These are phyloP conservation scores for Cheilosia variabilis DNA, from an alignment of 2,888 invertebrate species.

Conservation along the genomic window DNA sequence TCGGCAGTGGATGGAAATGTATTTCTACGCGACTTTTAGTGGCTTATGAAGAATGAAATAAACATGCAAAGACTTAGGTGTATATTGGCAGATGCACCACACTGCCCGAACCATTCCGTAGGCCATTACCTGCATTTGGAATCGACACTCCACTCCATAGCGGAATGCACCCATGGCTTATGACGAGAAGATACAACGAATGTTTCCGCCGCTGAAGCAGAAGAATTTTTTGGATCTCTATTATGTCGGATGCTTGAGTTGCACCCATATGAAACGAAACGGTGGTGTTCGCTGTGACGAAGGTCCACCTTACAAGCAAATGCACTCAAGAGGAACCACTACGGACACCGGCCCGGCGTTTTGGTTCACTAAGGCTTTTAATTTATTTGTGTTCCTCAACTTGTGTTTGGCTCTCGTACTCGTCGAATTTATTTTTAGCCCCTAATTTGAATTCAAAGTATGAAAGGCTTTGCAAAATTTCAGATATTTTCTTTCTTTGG, in stretches of 20 bases:
- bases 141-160: conserved; percentile 64
- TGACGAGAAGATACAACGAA: conserved; percentile 72
- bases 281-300: conserved; percentile 76
- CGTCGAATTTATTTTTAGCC: conserved; percentile 70
- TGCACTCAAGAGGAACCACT: conserved; percentile 83
- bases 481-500: conserved; percentile 35
- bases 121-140: conserved; percentile 70
- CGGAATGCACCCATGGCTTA: conserved; percentile 73
- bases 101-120: conserved; percentile 46
- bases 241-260: conserved; percentile 75
- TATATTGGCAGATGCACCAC: conserved; percentile 65
- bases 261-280: conserved; percentile 76
- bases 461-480: conserved; percentile 71
- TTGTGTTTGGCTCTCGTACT: conserved; percentile 60
- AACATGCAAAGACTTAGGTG: conserved; percentile 61
- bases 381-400: conserved; percentile 70
- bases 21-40: conserved; percentile 56
- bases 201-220: conserved; percentile 74
- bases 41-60: conserved; percentile 65
- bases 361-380: conserved; percentile 75
- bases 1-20: conserved; percentile 36
- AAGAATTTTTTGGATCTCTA: conserved; percentile 75
- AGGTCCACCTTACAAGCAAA: conserved; percentile 83
- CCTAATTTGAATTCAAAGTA: conserved; percentile 74
- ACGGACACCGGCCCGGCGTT: conserved; percentile 60